Base-by-base conservation (phyloP, 1,140 invertebrate genomes). In the Scaptomyza hsui region DNA sequence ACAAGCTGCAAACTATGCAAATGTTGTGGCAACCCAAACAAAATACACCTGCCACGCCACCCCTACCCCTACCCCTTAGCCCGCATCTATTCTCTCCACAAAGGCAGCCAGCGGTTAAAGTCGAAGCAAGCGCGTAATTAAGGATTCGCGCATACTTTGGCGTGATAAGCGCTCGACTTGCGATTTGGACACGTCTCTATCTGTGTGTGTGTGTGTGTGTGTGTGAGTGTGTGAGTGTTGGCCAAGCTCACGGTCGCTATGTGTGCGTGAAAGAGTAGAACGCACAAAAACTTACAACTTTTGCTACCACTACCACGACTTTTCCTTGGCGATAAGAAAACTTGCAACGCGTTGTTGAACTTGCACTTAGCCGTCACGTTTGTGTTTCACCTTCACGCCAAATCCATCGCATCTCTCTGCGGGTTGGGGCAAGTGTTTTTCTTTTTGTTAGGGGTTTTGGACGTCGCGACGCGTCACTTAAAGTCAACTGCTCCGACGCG, bases 291-390 rank as follows among this genome's bases (percentile, higher is more conserved):
- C 69, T 72, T 72, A 29, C 16, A 65, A 72, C 53, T 72, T 72
- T 72, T 53, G 51, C 64, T 61, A 5, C 4, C 4, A 24, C 24
- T 24, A 24, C 4, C 24, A 5, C 4, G 6, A 69, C 48, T 78
- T 71, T 72, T 42, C 64, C 56, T 73, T 41, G 21, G 52, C 60
- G 80, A 85, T 85, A 82, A 82, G 75, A 59, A 82, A 82, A 85
- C 76, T 86, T 80, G 51, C 69, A 69, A 45, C 37, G 60, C 45
- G 45, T 52, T 86, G 80, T 85, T 86, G 81, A 86, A 86, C 81
- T 86, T 86, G 78, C 82, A 83, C 75, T 86, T 81, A 81, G 73
- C 47, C 35, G 69, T 32, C 35, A 65, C 52, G 52, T 72, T 67
- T 56, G 49, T 57, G 68, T 53, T 29, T 64, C 35, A 67, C 29